Evolutionary conservation across 2,113 vertebrate species (phyloP).

Genomic region (Sceloporus undulatus): DNA sequence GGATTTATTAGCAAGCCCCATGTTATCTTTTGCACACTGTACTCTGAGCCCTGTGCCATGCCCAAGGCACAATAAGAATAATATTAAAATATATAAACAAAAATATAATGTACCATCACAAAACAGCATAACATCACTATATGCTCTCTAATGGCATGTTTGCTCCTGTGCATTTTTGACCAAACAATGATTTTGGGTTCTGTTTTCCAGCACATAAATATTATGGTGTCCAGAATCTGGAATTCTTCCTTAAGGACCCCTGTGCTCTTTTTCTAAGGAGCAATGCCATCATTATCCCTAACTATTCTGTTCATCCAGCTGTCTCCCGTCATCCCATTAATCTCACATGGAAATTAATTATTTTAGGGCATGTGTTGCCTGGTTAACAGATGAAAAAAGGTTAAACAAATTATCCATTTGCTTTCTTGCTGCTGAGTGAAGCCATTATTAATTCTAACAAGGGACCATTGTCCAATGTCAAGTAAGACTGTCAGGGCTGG

Average conservation of each 20-base stretch:
- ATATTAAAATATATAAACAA: neutral
- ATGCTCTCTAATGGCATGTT: neutral
- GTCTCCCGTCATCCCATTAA: conserved; percentile 4
- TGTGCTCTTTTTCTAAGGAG: neutral
- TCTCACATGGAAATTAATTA: conserved; percentile 4
- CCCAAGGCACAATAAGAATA: conserved; percentile 26
- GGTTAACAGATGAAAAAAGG: conserved; percentile 12
- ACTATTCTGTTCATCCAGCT: neutral
- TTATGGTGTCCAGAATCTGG: conserved; percentile 14
- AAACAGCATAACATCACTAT: conserved; percentile 17
- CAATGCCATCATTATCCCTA: conserved; percentile 20
- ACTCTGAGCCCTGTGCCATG: neutral
- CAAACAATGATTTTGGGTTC: conserved; percentile 5
- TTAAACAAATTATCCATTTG: conserved; percentile 32
- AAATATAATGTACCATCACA: neutral
- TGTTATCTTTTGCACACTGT: conserved; percentile 33
- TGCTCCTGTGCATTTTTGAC: conserved; percentile 34
- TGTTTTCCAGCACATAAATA: neutral
- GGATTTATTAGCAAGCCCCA: conserved; percentile 42
- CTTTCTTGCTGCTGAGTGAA: conserved; percentile 35
- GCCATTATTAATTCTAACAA: conserved; percentile 8
- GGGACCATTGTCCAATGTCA: neutral
- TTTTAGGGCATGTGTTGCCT: conserved; percentile 11
- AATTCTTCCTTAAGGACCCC: conserved; percentile 5
- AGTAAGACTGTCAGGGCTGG: neutral